Percentiles rank a stretch among this genome's conserved stretches.
Evolutionary conservation across 2,113 vertebrate genomes (phyloP).

Genomic region (Tachysurus vachellii): DNA sequence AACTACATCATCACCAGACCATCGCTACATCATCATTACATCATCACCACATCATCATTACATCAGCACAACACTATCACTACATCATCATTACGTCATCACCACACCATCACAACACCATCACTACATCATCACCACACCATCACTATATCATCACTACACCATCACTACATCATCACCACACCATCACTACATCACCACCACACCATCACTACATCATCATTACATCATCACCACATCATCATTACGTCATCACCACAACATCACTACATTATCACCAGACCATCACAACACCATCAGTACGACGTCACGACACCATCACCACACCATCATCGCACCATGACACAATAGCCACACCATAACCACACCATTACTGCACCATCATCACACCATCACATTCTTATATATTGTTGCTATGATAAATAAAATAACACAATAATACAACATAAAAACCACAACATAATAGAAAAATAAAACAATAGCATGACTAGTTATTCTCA

Average conservation of each 20-base stretch:
- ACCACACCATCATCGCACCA: constrained; percentile 9
- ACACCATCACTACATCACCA: too few relatives aligned
- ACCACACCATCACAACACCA: neutral
- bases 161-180: neutral
- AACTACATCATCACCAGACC: too few relatives aligned
- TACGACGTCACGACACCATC: too few relatives aligned
- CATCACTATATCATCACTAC: too few relatives aligned
- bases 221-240: neutral
- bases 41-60: too few relatives aligned
- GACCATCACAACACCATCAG: too few relatives aligned
- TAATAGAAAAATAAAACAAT: neutral
- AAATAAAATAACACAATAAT: neutral
- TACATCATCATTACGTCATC: too few relatives aligned
- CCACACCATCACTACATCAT: neutral
- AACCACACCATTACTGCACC: neutral
- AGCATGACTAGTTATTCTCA: neutral
- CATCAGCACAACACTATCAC: neutral
- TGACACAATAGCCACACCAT: too few relatives aligned
- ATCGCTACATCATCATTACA: neutral
- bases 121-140: neutral
- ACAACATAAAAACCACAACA: neutral
- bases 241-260: too few relatives aligned
- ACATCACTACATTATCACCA: too few relatives aligned
- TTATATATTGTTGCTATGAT: too few relatives aligned
- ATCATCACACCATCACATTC: neutral